Base-by-base conservation (phyloP, 2,113 vertebrate genomes). In the Vulpes lagopus region DNA sequence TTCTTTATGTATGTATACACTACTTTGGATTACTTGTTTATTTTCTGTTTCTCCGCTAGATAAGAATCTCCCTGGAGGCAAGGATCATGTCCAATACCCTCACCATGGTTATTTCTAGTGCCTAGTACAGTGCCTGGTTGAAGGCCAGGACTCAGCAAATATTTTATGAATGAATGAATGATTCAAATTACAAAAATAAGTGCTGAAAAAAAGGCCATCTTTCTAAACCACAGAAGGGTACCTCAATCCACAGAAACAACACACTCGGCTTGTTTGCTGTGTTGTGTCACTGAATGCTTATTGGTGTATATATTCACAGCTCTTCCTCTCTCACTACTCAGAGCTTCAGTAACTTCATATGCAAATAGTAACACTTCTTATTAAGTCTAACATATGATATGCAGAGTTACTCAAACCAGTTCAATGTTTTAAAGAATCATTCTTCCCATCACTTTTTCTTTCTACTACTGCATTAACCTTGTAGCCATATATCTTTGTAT, bases 311-410 rank as follows among this genome's bases (percentile, higher is more conserved):
- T 22, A 27, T 35, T 67, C 23, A 73, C 2, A 69, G 2, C 15
- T 49, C 60, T 38, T 81, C 64, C 5, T 95, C 82, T 53, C 25
- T 51, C 27, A 85, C 20, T n/a, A 60, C 23, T 89, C 25, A 53
- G n/a, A 85, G 17, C 35, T 93, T 88, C 79, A 79, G 62, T 81
- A 96, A 15, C 23, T 86, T 89, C 69, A 78, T 25, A 59, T 11
- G 22, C 22, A 81, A 79, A 62, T 1, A 84, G 32, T 35, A 65
- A 69, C n/a, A 85, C 2, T 35, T 35, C 12, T 5, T 22, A 43
- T 14, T 78, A 35, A 16, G 20, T 17, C 8, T n/a, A 69, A 43
- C 32, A 23, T 16, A 23, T 16, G 85, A 73, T n/a, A 43, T 5
- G 14, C n/a, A 91, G 11, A 60, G 23, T 87, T 51, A 51, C 10